Percentiles rank a stretch among this genome's conserved stretches.
phyloP scores from a whole-genome alignment of 2,888 invertebrate species.

The Drosophila hamatofila region DNA sequence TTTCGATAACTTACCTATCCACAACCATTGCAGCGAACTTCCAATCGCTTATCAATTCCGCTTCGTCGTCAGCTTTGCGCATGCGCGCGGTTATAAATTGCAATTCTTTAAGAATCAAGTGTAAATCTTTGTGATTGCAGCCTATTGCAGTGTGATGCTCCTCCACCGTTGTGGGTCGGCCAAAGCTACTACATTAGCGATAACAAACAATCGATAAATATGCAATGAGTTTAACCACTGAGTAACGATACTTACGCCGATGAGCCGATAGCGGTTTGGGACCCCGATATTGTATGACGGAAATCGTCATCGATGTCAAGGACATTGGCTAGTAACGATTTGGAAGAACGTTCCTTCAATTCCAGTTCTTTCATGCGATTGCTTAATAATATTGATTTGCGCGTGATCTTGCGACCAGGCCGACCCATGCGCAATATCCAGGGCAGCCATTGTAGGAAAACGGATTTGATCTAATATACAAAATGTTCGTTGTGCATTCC shows the following conservation, averaged over 20 bases:
- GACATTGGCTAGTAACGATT: slow-evolving; percentile 97
- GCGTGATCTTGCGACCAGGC: slow-evolving; percentile 96
- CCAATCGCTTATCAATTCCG: slow-evolving; percentile 98
- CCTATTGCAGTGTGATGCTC: slow-evolving; percentile 88
- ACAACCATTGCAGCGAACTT: slow-evolving; percentile 99
- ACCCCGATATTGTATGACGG: slow-evolving; percentile 89
- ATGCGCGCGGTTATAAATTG: slow-evolving; percentile 97
- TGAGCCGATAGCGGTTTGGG: slow-evolving; percentile 88
- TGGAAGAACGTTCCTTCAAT: slow-evolving; percentile 96
- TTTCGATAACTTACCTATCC: slow-evolving; percentile 89
- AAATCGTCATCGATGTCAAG: slow-evolving; percentile 98
- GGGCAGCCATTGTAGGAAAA: slow-evolving; percentile 99
- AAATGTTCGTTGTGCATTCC: neutral
- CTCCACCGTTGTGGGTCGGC: slow-evolving; percentile 92
- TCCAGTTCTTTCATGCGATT: slow-evolving; percentile 97
- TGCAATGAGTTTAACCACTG: neutral
- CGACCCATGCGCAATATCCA: slow-evolving; percentile 98
- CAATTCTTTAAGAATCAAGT: slow-evolving; percentile 95
- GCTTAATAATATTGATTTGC: slow-evolving; percentile 95
- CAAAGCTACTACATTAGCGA: slow-evolving; percentile 86
- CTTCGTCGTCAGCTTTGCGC: slow-evolving; percentile 97
- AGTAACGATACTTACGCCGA: slow-evolving; percentile 86
- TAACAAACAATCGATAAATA: neutral
- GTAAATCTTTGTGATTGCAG: slow-evolving; percentile 93
- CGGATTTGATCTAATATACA: slow-evolving; percentile 92